Percentiles rank a stretch among this genome's conserved stretches.
Evolutionary conservation across 2,797 vertebrate species (phyloP).

Genomic region (Pelochelys cantorii): DNA sequence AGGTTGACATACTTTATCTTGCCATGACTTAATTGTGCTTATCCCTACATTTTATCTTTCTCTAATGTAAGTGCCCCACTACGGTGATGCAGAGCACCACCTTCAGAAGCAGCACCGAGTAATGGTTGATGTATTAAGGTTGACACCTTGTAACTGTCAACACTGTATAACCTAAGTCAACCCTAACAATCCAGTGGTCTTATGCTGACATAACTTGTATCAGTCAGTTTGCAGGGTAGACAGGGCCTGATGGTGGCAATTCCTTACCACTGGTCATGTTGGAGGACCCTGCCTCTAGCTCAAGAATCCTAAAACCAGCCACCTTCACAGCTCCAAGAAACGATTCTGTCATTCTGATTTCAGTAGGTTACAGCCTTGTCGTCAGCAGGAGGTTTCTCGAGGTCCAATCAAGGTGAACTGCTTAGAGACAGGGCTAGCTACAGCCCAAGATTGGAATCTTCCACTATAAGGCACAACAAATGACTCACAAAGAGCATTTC

Average conservation of each 20-base stretch:
- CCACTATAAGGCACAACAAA: no score
- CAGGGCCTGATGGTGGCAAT: neutral
- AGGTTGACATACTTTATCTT: neutral
- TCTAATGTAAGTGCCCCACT: neutral
- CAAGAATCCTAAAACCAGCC: no score
- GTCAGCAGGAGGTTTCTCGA: no score
- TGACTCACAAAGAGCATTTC: no score
- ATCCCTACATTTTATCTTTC: neutral
- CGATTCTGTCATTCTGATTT: no score
- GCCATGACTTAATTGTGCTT: neutral
- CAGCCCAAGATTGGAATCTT: no score
- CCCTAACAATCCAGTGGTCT: neutral
- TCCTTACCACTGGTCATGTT: neutral
- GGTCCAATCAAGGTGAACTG: no score
- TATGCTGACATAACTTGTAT: no score
- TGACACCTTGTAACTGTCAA: neutral
- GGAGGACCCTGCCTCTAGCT: rapidly evolving
- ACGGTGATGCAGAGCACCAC: neutral
- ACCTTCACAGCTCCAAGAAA: no score
- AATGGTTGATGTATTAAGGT: neutral
- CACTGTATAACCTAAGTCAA: neutral
- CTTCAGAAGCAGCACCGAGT: neutral
- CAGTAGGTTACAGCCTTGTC: no score
- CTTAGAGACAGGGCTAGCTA: no score
- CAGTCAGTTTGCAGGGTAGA: neutral